A percentile compares a stretch with the other conserved stretches of the same genome.
Conservation (phyloP, 2,797 vertebrate genomes). For the Lacerta viridis region DNA sequence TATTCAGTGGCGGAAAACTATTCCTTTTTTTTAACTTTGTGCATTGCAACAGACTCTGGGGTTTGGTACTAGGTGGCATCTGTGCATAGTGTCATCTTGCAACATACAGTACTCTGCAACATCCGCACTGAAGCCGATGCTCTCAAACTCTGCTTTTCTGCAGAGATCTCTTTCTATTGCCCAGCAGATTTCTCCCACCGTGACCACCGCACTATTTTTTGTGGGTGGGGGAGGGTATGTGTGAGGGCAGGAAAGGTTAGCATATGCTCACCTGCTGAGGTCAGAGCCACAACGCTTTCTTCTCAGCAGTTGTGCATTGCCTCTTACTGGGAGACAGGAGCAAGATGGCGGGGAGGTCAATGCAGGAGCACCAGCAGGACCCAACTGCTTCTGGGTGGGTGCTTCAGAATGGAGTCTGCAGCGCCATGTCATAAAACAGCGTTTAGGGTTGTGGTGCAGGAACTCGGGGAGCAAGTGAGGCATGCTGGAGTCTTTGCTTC, state of each 20-base stretch:
- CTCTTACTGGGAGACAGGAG: no score
- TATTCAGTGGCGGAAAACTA: conserved; percentile 21
- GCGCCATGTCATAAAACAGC: neutral
- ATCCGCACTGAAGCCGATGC: neutral
- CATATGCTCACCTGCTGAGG: no score
- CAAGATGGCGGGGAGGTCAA: no score
- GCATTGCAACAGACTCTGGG: conserved; percentile 5
- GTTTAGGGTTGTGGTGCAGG: neutral
- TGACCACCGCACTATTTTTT: neutral
- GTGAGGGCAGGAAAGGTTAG: neutral
- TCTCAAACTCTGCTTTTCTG: conserved; percentile 32
- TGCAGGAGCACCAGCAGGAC: no score
- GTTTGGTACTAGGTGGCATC: conserved; percentile 6
- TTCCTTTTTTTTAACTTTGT: conserved; percentile 8
- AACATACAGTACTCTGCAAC: rapidly evolving
- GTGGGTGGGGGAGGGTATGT: neutral
- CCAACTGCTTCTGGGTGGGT: neutral
- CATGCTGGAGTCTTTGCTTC: neutral
- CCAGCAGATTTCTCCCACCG: rapidly evolving
- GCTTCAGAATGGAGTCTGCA: neutral
- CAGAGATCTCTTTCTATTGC: neutral
- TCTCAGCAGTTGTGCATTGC: no score
- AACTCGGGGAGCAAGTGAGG: neutral
- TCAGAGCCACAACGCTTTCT: no score
- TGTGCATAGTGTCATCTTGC: rapidly evolving